phyloP scores from a whole-genome alignment of 2,888 invertebrate genomes.

The Acleris emargana region DNA sequence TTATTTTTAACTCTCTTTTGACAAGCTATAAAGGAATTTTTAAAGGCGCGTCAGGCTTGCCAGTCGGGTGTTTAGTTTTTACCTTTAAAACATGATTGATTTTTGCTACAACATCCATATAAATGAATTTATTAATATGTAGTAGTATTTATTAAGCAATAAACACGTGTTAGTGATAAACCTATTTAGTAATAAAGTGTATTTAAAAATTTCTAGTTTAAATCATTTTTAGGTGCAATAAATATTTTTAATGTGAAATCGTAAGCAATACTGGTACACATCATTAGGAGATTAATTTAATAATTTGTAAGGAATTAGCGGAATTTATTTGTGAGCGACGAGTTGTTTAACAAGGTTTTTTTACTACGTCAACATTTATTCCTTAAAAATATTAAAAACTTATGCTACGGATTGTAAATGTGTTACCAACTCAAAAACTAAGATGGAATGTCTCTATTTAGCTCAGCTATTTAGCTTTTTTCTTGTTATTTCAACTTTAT shows the following conservation, averaged over 20 bases:
- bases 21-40: no score
- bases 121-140: slow-evolving; percentile 75
- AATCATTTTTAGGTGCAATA: slow-evolving; percentile 66
- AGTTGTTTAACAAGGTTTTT: no score
- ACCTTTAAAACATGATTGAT: slow-evolving; percentile 2
- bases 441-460: no score
- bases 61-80: not conserved
- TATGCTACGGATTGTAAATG: no score
- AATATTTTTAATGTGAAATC: slow-evolving; percentile 64
- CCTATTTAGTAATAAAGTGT: slow-evolving; percentile 51
- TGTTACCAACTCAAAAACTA: no score
- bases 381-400: no score
- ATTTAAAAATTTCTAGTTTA: slow-evolving; percentile 40
- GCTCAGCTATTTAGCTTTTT: no score
- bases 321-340: slow-evolving; percentile 13
- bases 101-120: slow-evolving; percentile 58
- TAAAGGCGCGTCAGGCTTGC: no score
- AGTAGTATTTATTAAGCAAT: slow-evolving; percentile 70
- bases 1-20: no score
- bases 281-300: slow-evolving; percentile 53
- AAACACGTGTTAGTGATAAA: slow-evolving; percentile 74
- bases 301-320: slow-evolving; percentile 32
- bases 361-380: no score
- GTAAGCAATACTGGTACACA: slow-evolving; percentile 76
- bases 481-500: no score